Evolutionary conservation across 2,888 invertebrate species (phyloP).

Genomic region (Thalpophila matura): DNA sequence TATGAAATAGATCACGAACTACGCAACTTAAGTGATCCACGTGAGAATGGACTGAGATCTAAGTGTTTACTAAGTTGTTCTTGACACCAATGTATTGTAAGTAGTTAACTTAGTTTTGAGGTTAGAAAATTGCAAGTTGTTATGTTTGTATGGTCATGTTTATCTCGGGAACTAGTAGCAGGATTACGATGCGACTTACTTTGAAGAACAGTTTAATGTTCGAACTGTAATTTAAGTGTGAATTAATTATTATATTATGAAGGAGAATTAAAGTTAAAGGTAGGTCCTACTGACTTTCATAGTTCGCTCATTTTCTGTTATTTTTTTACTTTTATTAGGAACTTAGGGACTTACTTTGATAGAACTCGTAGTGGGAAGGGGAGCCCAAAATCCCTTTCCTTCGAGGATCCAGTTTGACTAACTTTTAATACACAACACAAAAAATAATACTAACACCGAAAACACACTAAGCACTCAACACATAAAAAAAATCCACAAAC

Average conservation of each 20-base stretch:
- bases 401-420: constrained; percentile 79
- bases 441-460: constrained; percentile 44
- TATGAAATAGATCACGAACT: constrained; percentile 66
- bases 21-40: constrained; percentile 47
- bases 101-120: constrained; percentile 59
- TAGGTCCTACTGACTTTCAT: neutral
- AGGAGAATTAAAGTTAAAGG: neutral
- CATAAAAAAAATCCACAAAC: constrained; percentile 19
- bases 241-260: accelerated
- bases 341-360: constrained; percentile 73
- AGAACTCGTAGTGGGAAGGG: constrained; percentile 63
- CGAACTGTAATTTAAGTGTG: too few species aligned
- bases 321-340: neutral
- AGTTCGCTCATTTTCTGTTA: neutral
- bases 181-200: constrained; percentile 3
- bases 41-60: constrained; percentile 47
- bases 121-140: constrained; percentile 62
- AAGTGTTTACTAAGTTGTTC: constrained; percentile 64
- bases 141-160: constrained; percentile 28
- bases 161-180: constrained; percentile 14
- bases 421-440: constrained; percentile 43
- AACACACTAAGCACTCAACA: constrained; percentile 47
- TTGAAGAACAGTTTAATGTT: neutral
- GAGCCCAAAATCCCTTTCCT: constrained; percentile 76
- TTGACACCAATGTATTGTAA: constrained; percentile 61